A percentile compares a stretch with the other conserved stretches of the same genome.
These are phyloP conservation scores for Drosophila neonasuta DNA, from an alignment of 2,888 invertebrate species.

Conservation along the genomic window DNA sequence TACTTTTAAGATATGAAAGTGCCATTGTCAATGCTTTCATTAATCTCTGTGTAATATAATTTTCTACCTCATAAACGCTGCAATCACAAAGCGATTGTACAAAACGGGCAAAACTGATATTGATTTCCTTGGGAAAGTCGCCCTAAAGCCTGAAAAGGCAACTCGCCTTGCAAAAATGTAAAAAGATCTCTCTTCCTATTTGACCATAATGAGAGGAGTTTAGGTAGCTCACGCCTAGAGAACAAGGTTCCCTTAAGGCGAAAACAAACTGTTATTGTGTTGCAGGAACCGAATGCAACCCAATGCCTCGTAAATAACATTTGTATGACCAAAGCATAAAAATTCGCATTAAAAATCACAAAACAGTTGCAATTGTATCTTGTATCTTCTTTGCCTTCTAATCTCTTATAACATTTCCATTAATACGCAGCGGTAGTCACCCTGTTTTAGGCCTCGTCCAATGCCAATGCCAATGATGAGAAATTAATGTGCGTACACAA, in stretches of 20 bases:
- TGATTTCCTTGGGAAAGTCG: constrained; percentile 43
- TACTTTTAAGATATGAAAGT: not conserved
- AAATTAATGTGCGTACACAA: constrained; percentile 77
- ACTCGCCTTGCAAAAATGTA: constrained; percentile 2
- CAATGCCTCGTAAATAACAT: constrained; percentile 53
- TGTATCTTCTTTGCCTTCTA: constrained; percentile 52
- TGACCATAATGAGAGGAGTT: constrained; percentile 60
- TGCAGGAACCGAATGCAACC: constrained; percentile 40
- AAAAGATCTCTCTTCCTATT: constrained; percentile 30
- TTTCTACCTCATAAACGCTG: constrained; percentile 47
- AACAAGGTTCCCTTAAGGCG: not conserved
- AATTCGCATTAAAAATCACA: constrained; percentile 70
- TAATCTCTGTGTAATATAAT: constrained; percentile 23
- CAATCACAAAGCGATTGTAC: constrained; percentile 45
- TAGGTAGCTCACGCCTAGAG: constrained; percentile 65
- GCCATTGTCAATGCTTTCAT: not conserved
- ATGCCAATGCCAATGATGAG: constrained; percentile 70
- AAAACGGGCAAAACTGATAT: constrained; percentile 45
- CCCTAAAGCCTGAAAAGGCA: not conserved
- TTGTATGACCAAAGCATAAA: constrained; percentile 65
- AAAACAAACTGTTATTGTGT: constrained; percentile 40
- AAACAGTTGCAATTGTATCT: constrained; percentile 72
- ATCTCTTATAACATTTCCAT: constrained; percentile 75
- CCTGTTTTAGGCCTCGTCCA: constrained; percentile 31
- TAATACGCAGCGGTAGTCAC: constrained; percentile 74